Evolutionary conservation across 2,113 vertebrate genomes (phyloP).

Genomic region (Macrotus californicus): DNA sequence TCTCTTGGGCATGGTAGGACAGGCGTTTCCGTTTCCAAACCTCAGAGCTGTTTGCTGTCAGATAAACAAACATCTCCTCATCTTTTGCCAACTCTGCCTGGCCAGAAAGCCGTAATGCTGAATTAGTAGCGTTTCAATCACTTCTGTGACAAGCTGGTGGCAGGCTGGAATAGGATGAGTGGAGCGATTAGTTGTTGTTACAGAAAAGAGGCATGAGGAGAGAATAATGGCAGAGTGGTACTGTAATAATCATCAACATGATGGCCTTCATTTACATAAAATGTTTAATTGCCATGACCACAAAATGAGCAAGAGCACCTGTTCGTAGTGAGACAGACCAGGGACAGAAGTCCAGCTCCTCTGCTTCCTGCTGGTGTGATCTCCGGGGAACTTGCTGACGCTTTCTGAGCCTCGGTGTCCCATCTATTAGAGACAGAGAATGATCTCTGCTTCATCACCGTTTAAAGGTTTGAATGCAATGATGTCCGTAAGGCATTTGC

Average conservation of each 20-base stretch:
- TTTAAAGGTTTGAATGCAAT: background rate
- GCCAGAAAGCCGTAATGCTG: slow-evolving; percentile 27
- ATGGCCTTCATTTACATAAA: background rate
- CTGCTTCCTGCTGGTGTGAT: background rate
- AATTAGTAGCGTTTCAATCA: slow-evolving; percentile 56
- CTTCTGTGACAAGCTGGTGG: slow-evolving; percentile 34
- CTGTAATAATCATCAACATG: background rate
- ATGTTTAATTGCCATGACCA: background rate
- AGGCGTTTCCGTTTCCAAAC: background rate
- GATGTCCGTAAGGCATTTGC: background rate
- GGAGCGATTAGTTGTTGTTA: slow-evolving; percentile 18
- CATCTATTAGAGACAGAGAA: background rate
- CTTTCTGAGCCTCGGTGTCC: background rate
- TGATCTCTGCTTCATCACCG: background rate
- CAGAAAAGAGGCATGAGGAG: background rate
- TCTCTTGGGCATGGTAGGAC: background rate
- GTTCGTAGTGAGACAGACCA: background rate
- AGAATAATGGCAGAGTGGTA: background rate
- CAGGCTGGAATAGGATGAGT: background rate
- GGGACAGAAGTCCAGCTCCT: background rate
- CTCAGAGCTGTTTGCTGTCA: slow-evolving; percentile 19
- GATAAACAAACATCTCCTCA: slow-evolving; percentile 53
- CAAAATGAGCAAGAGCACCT: background rate
- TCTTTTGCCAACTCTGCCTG: slow-evolving; percentile 8
- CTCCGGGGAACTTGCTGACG: background rate